Base-by-base conservation (phyloP, 2,797 vertebrate species). In the Pagetopsis macropterus region DNA sequence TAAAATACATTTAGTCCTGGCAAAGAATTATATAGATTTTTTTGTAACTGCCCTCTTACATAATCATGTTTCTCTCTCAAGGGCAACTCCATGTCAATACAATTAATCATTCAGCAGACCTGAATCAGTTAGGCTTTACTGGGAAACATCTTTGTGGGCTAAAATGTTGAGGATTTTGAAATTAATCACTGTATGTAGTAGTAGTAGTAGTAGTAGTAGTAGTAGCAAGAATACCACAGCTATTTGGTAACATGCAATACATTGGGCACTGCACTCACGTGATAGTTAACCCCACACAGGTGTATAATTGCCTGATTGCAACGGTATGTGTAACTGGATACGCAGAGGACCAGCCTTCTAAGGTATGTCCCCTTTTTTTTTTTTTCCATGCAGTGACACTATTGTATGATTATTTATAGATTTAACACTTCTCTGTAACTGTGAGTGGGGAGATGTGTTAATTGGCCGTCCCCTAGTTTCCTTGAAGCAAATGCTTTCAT, bases 11-110 rank as follows among this genome's bases (percentile, higher is more conserved):
- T 79, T 58, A 54, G 70, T 78, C 60, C 72, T 65, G 69, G 44
- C 56, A 84, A 83, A 78, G 70, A 43, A 65, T 71, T 76, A 48
- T 61, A 70, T 84, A 54, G 85, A 89, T 85, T 86, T 79, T 79
- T 23, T 75, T 89, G 81, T 78, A 86, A 79, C 70, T 75, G 69
- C 55, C 55, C 65, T 76, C 66, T 86, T 81, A 65, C 76, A 72
- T 82, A 75, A 79, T 72, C 12, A 58, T 80, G 63, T 80, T 75
- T 85, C 49, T 43, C 74, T 87, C 76, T 86, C 76, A 64, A 72
- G 76, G 79, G 68, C 83, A 78, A 75, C 69, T 64, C 74, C 67
- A 73, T 84, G 89, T 89, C 86, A 81, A 83, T 76, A 71, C 72
- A 88, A 86, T 85, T 75, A 73, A 88, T 84, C 77, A 83, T 56